phyloP scores from a whole-genome alignment of 2,797 vertebrate genomes.

The Gadopsis marmoratus region DNA sequence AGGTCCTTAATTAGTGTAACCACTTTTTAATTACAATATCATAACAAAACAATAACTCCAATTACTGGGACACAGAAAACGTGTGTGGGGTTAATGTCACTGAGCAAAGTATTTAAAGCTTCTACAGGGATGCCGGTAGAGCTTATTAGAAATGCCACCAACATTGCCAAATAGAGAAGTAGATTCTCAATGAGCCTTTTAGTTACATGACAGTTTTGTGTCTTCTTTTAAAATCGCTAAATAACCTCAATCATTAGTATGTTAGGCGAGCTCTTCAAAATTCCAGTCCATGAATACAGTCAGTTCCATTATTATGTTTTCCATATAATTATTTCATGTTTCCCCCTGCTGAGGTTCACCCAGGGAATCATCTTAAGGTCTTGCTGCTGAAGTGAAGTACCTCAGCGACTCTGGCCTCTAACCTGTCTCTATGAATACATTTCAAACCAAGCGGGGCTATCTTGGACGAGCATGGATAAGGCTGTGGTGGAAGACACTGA shows the following conservation, averaged over 20 bases:
- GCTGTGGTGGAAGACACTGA: constrained; percentile 20
- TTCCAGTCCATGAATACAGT: constrained; percentile 16
- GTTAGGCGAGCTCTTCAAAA: constrained; percentile 21
- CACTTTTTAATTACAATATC: constrained; percentile 34
- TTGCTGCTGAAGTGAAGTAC: constrained; percentile 42
- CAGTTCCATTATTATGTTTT: constrained; percentile 33
- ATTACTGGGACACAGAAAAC: constrained; percentile 21
- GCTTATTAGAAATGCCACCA: background rate
- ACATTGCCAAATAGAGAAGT: background rate
- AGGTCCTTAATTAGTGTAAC: constrained; percentile 18
- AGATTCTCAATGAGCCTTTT: constrained; percentile 3
- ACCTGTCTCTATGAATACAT: constrained; percentile 65
- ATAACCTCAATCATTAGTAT: constrained; percentile 1
- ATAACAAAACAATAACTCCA: constrained; percentile 16
- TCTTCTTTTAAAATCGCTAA: background rate
- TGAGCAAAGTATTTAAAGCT: constrained; percentile 10
- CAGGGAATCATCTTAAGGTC: constrained; percentile 41
- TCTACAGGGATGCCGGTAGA: background rate
- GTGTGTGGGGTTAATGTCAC: constrained; percentile 13
- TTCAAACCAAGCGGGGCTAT: constrained; percentile 49
- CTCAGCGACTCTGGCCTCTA: constrained; percentile 47
- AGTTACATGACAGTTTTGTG: background rate
- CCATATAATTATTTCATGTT: constrained; percentile 55
- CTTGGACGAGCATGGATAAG: constrained; percentile 31
- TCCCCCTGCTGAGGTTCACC: constrained; percentile 11